Base-by-base conservation (phyloP, 2,797 vertebrate genomes). In the Gila robusta region DNA sequence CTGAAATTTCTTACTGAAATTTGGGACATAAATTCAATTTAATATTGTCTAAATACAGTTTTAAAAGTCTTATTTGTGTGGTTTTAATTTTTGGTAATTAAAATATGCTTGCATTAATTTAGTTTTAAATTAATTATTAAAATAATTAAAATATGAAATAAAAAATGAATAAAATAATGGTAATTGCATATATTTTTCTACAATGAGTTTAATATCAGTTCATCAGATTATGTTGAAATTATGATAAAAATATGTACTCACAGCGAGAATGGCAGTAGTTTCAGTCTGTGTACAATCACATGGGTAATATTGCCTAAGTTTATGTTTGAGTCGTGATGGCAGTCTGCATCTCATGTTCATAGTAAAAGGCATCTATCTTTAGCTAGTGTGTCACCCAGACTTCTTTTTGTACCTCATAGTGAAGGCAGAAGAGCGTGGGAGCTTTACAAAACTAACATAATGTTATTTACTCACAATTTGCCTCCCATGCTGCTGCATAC, bases 291-390 rank as follows among this genome's bases (percentile, higher is more conserved):
- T 52, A 70, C 37, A 7, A 41, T 49, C 7, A 37, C 28, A 32
- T n/a, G 19, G 6, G 19, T 49, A 67, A 32, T 9, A 72, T 11
- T 16, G 39, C 26, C 6, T 26, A 54, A 35, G 56, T 83, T 83
- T 82, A 52, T 37, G 14, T 39, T 39, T 12, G 39, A 44, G 69
- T 17, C 16, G 4, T 73, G 16, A 47, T 64, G 26, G 54, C 35
- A 26, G 37, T 47, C 4, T 41, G 59, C 59, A 39, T 59, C 14
- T 39, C 35, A 26, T 73, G 39, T 67, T 77, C 72, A 37, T 67
- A 83, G 83, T 85, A 70, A 85, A 71, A 79, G 21, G 6, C 37
- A 73, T 80, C 77, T 80, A 72, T 80, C 76, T 71, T 85, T 72
- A 85, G 77, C 26, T 49, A 72, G 28, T 80, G 67, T 72, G 26